Evolutionary conservation across 92 coral and sea anemone species (phyloP), one percentile per base, ranked within the genome.

Genomic region (Zoanthus sociatus): DNA sequence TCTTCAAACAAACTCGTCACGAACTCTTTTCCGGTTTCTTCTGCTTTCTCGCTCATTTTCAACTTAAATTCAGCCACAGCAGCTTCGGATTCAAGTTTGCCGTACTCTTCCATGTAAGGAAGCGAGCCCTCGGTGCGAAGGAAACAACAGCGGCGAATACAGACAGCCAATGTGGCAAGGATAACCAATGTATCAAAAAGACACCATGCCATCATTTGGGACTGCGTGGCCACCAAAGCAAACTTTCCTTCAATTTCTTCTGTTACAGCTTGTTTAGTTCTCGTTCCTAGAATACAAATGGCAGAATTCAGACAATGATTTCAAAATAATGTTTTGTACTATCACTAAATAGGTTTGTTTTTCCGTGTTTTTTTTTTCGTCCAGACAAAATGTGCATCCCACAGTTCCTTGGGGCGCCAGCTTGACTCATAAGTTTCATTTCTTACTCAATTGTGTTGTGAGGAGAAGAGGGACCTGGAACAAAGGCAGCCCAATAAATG

Each of bases 121-220:
- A 91, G 73, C 11, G 68, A 61, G 0, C 93, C 89, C 21, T 91
- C 93, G 21, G 91, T 87, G 51, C 88, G 77, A 10, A 84, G 86
- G 31, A 83, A 91, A 33, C 71, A 91, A 53, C 93, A 91, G 55
- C 93, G 77, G 46, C 84, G 74, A 12, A 88, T 21, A 37, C 91
- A 91, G 0, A 91, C 93, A 48, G 74, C 86, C 21, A 69, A 44
- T 66, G 89, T 87, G 10, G 93, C 91, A 0, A 88, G 69, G 14
- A 83, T 74, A 0, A 91, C 87, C 42, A 91, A 31, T 4, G 91
- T n/a, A 17, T 67, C 85, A 54, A 91, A 91, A 48, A 87, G 63
- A 50, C 53, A 21, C 93, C 93, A 91, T 0, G 93, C 93, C 9
- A 91, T 51, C 50, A 91, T 87, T 20, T 91, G 91, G 4, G 93